A percentile compares a stretch with the other conserved stretches of the same genome.
Conservation (phyloP, 2,888 invertebrate genomes). For the Rosalia funebris region DNA sequence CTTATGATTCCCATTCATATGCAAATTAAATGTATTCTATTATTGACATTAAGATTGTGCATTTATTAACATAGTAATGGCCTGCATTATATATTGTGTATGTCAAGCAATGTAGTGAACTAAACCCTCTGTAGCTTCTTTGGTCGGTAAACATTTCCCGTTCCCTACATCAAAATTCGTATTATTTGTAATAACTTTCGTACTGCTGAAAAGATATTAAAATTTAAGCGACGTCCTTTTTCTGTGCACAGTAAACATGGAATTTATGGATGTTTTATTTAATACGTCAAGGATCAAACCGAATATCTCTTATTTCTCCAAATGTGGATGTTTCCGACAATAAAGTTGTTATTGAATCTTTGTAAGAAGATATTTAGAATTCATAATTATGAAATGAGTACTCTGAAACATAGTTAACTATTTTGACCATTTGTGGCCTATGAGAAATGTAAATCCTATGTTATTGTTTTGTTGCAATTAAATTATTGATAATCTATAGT, state of each 20-base stretch:
- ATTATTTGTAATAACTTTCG: slow-evolving; percentile 22
- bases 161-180: slow-evolving; percentile 9
- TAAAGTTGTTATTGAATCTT: slow-evolving; percentile 4
- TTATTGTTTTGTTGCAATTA: too few species aligned
- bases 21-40: slow-evolving; percentile 55
- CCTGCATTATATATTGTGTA: slow-evolving; percentile 19
- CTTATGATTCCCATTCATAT: slow-evolving; percentile 54
- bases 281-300: slow-evolving; percentile 23
- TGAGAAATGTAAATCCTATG: too few species aligned
- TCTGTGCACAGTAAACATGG: slow-evolving; percentile 22
- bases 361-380: not conserved
- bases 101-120: not conserved
- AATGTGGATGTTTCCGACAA: slow-evolving; percentile 2
- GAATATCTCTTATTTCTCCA: slow-evolving; percentile 12
- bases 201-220: slow-evolving; percentile 22
- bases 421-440: not conserved
- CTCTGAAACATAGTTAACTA: slow-evolving; percentile 10
- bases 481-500: too few species aligned
- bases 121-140: not conserved
- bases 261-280: slow-evolving; percentile 27
- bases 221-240: slow-evolving; percentile 18
- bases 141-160: slow-evolving; percentile 13
- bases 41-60: slow-evolving; percentile 59
- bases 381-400: not conserved
- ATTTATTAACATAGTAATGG: slow-evolving; percentile 57